Base-by-base conservation (phyloP, 2,113 vertebrate genomes). In the Amblyornis subalaris region DNA sequence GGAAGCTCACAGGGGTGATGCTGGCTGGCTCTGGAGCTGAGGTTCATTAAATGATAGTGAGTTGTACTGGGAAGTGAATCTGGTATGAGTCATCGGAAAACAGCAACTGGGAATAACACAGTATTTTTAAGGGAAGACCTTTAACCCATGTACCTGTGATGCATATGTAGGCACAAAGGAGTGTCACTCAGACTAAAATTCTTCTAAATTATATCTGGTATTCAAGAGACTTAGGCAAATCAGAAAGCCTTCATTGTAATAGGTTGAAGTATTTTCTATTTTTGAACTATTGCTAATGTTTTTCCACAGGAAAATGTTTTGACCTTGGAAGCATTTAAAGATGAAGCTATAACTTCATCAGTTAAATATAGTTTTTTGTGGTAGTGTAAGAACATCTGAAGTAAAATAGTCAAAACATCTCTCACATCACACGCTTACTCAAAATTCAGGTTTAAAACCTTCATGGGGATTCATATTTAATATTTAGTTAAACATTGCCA, bases 401-500 rank as follows among this genome's bases (percentile, higher is more conserved):
- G 47, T 44, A 42, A 90, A 75, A 73, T 6, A 90, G 76, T 91
- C 60, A 89, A 83, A 93, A 66, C 35, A 66, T 54, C 33, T 80
- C 50, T 84, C 51, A 44, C 4, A 26, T 88, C 47, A 61, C 58
- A 47, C n/a, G 38, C 28, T 86, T 53, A 44, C 38, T 83, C 79
- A 91, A 84, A 87, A 67, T 78, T 88, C 75, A 73, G 22, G 14
- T 73, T 94, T 89, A 55, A 94, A 94, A 64, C 44, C 84, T 87
- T 86, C 23, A 24, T 24, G 26, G 29, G 60, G 69, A 92, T 80
- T 81, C 35, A 44, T 77, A 84, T 74, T 92, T 92, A 76, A 86
- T 90, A 73, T 80, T 95, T 93, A 91, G 70, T 93, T 89, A 75
- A 94, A 72, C 48, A 61, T 53, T 94, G 36, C 31, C 74, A 85